phyloP scores from a whole-genome alignment of 2,888 invertebrate genomes.

The Nowickia ferox region DNA sequence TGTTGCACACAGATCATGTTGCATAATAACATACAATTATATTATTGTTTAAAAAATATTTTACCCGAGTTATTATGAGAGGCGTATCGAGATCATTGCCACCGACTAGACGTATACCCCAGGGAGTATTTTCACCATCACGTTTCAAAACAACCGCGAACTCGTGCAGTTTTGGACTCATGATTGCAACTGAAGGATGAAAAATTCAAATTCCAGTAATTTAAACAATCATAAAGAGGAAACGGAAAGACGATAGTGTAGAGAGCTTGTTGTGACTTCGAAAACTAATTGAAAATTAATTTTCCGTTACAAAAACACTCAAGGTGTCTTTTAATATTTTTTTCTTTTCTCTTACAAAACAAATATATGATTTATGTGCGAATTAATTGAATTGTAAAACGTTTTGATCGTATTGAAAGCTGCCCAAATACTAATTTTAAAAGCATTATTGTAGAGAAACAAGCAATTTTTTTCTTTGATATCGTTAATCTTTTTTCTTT shows the following conservation, averaged over 20 bases:
- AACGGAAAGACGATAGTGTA: background rate
- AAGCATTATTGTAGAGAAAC: constrained; percentile 76
- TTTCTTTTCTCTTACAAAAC: constrained; percentile 52
- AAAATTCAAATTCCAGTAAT: constrained; percentile 1
- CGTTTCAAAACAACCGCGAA: constrained; percentile 90
- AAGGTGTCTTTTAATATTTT: constrained; percentile 21
- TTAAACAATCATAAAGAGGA: constrained; percentile 48
- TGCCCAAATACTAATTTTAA: constrained; percentile 83
- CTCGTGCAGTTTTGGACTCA: constrained; percentile 87
- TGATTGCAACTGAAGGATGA: constrained; percentile 65
- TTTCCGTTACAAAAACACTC: constrained; percentile 69
- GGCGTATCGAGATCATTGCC: constrained; percentile 94
- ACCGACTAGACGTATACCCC: constrained; percentile 94
- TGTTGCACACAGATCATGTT: constrained; percentile 49
- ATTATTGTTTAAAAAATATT: constrained; percentile 6
- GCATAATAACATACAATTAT: constrained; percentile 47
- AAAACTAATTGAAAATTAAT: constrained; percentile 68
- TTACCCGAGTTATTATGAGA: constrained; percentile 94
- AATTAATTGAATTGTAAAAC: constrained; percentile 72
- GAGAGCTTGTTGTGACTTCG: constrained; percentile 65
- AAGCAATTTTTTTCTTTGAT: constrained; percentile 63
- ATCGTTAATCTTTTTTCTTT: constrained; percentile 65
- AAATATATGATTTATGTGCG: constrained; percentile 56
- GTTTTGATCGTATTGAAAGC: constrained; percentile 83
- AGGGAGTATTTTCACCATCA: constrained; percentile 88